These are phyloP conservation scores for Nemapogon koenigi DNA, from an alignment of 2,888 invertebrate species.

Conservation along the genomic window DNA sequence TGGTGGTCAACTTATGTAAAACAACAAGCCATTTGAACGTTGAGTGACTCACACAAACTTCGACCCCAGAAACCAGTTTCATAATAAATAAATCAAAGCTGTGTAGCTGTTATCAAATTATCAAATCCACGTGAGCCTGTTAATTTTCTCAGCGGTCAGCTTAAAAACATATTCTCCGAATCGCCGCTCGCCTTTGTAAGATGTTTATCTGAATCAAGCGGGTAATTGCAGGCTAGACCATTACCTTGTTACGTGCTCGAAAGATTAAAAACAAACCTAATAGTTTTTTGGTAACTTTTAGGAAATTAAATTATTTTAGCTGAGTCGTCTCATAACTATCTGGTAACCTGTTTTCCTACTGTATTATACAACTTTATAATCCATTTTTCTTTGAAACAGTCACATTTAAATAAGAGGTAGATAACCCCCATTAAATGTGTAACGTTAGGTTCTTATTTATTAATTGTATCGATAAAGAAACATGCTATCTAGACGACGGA, in stretches of 20 bases:
- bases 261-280: conserved; percentile 14
- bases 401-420: too few species aligned
- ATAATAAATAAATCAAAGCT: conserved; percentile 49
- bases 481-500: too few species aligned
- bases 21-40: conserved; percentile 43
- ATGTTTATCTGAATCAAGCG: conserved; percentile 37
- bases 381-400: too few species aligned
- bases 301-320: too few species aligned
- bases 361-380: too few species aligned
- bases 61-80: conserved; percentile 28
- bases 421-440: too few species aligned
- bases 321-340: too few species aligned
- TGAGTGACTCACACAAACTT: conserved; percentile 29
- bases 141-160: conserved; percentile 56
- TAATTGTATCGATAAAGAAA: too few species aligned
- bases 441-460: too few species aligned
- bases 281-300: conserved; percentile 3
- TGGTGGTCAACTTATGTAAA: too few species aligned
- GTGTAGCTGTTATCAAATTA: conserved; percentile 56
- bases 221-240: conserved; percentile 52
- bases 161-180: conserved; percentile 57
- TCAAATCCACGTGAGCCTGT: conserved; percentile 57
- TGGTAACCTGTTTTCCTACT: too few species aligned
- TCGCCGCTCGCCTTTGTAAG: conserved; percentile 26
- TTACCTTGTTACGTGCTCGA: conserved; percentile 26